Evolutionary conservation across 2,797 vertebrate genomes (phyloP), one percentile per base, ranked within the genome.

Genomic region (Characodon lateralis): DNA sequence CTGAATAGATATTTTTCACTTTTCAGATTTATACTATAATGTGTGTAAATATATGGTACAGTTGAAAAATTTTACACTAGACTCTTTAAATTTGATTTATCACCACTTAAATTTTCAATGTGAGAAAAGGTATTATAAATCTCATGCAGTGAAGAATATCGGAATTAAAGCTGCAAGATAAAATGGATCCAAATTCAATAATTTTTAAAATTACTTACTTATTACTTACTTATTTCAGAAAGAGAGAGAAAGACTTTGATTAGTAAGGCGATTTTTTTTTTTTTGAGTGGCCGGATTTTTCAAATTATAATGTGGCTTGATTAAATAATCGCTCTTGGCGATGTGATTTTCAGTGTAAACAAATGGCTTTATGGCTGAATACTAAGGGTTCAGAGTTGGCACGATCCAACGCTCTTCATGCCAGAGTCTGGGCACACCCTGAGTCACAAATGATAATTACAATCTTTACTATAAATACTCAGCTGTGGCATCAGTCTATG

Each of bases 341-440:
- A 76, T 89, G 76, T 76, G 78, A 88, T 85, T 88, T 87, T 79
- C 84, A 74, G 61, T 85, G 80, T 85, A 82, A 91, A 92, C 86
- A 87, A 85, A 88, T 83, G 66, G 39, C 43, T 88, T 88, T 80
- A 72, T 74, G 53, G 78, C 77, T 84, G 73, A 84, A 87, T 84
- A 82, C 75, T 6, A 69, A 72, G 79, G 74, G 83, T 85, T 81
- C 76, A 84, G 35, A 31, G 53, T 85, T 90, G 85, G 89, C 81
- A 73, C 53, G 61, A 70, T 72, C 69, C 5, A 78, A 48, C 4
- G 0, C 78, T 73, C 46, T 66, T 22, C 35, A 75, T 81, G 87
- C 87, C 89, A 91, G 73, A 82, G 87, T 87, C 80, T 81, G 71
- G 83, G 73, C 55, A 46, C 1, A 26, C 51, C 81, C 43, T 48